These are phyloP conservation scores for Morbakka virulenta DNA, from an alignment of 30 jellyfish, hydroid and myxozoan genomes.

Conservation along the genomic window DNA sequence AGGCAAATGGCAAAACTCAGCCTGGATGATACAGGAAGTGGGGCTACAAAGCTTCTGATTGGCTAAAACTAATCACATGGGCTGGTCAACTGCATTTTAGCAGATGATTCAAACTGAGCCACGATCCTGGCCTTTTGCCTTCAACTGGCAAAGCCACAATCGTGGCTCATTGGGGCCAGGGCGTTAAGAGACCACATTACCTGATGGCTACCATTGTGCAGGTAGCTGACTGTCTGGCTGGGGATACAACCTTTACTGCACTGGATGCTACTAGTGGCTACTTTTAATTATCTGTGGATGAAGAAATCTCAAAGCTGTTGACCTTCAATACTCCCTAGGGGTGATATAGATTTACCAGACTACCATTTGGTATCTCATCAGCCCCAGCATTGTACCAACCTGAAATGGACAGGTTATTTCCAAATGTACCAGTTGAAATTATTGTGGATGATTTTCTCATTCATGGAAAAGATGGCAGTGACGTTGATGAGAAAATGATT, in stretches of 20 bases:
- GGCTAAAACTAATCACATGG: too few species aligned
- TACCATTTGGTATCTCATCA: constrained; percentile 24
- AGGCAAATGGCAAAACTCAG: too few species aligned
- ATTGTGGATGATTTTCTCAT: constrained; percentile 28
- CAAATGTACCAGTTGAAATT: constrained; percentile 12
- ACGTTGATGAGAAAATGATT: constrained; percentile 20
- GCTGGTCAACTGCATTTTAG: too few species aligned
- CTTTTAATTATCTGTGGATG: constrained; percentile 38
- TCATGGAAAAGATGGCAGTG: constrained; percentile 27
- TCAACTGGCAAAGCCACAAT: too few species aligned
- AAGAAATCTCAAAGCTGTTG: constrained; percentile 28
- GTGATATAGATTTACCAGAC: constrained; percentile 23
- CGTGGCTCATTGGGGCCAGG: too few species aligned
- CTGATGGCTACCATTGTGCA: constrained; percentile 33
- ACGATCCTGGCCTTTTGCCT: too few species aligned
- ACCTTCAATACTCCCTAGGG: too few species aligned
- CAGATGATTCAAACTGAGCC: too few species aligned
- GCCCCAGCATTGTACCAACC: too few species aligned
- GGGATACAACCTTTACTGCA: constrained; percentile 27
- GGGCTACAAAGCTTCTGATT: too few species aligned
- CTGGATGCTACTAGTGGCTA: constrained; percentile 33
- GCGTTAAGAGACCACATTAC: constrained; percentile 21
- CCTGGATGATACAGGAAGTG: too few species aligned
- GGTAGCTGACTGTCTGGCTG: constrained; percentile 35
- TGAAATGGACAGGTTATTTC: constrained; percentile 25